A percentile compares a stretch with the other conserved stretches of the same genome.
Evolutionary conservation across 2,888 invertebrate species (phyloP).

Genomic region (Drosophila phalerata): DNA sequence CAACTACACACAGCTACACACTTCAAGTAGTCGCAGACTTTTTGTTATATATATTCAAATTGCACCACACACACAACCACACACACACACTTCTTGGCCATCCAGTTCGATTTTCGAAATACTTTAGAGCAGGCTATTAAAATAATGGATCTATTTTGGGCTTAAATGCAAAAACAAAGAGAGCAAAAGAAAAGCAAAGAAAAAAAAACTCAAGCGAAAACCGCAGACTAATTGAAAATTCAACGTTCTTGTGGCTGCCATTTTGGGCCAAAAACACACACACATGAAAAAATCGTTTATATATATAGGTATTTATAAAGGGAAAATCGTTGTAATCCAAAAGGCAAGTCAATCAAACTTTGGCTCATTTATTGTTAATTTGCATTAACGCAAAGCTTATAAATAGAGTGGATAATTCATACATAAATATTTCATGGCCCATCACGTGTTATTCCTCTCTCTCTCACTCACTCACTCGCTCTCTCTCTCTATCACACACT

Average conservation of each 20-base stretch:
- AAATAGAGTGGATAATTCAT: conserved; percentile 37
- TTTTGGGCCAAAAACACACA: conserved; percentile 49
- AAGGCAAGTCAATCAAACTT: conserved; percentile 6
- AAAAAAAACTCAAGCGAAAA: conserved; percentile 41
- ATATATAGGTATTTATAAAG: no score
- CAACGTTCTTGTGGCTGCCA: conserved; percentile 48
- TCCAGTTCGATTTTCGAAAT: conserved; percentile 69
- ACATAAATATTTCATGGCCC: conserved; percentile 52
- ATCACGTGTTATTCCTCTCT: conserved; percentile 63
- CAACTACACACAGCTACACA: neutral
- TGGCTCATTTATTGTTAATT: conserved; percentile 9
- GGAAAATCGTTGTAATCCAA: neutral
- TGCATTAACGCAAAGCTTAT: neutral
- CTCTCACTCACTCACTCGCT: no score
- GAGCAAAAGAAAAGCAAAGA: conserved; percentile 11
- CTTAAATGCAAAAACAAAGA: conserved; percentile 42
- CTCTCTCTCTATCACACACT: neutral
- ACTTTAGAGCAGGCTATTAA: conserved; percentile 76
- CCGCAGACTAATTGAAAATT: conserved; percentile 47
- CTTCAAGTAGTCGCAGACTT: conserved; percentile 37
- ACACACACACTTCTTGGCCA: neutral
- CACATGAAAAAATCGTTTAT: conserved; percentile 27
- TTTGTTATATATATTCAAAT: conserved; percentile 7
- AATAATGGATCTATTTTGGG: conserved; percentile 77
- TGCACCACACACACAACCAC: conserved; percentile 1